phyloP scores from a whole-genome alignment of 1,140 invertebrate species.

The Ceratosolen fusciceps region DNA sequence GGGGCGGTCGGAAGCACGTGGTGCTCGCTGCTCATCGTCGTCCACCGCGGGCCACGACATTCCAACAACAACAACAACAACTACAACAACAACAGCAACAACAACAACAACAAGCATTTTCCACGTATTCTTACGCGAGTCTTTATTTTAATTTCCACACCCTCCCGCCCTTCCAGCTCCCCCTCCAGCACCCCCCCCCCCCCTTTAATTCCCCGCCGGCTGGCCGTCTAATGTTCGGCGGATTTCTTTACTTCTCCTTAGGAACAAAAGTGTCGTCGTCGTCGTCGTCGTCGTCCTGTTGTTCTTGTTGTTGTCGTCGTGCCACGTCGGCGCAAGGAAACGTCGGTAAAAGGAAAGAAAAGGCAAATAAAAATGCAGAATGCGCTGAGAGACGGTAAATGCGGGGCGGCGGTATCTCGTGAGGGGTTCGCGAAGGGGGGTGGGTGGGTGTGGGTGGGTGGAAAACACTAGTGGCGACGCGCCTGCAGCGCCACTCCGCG shows the following conservation, averaged over 20 bases:
- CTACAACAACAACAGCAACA: too few species aligned
- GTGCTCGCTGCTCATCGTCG: constrained; percentile 19
- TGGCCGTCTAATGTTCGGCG: too few species aligned
- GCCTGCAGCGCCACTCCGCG: constrained; percentile 62
- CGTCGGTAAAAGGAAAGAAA: constrained; percentile 3
- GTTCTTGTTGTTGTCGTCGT: too few species aligned
- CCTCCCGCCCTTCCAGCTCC: not conserved
- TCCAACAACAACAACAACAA: too few species aligned
- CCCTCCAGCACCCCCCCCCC: not conserved
- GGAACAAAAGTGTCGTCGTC: constrained; percentile 12
- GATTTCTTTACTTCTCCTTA: constrained; percentile 4
- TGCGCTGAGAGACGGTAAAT: not conserved
- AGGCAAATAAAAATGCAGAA: constrained; percentile 28
- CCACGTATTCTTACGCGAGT: not conserved
- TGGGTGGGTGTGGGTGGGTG: not conserved
- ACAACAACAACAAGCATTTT: constrained; percentile 10
- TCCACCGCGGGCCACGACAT: not conserved
- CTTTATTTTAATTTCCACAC: constrained; percentile 17
- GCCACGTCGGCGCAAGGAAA: not conserved
- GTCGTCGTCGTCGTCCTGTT: too few species aligned
- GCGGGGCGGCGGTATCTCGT: too few species aligned
- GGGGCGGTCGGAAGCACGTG: constrained; percentile 28
- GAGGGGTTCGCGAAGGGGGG: too few species aligned
- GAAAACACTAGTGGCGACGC: constrained; percentile 27
- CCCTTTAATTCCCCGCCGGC: not conserved